Percentiles rank a stretch among this genome's conserved stretches.
Evolutionary conservation across 2,888 invertebrate species (phyloP).

Genomic region (Nephrocerus scutellatus): DNA sequence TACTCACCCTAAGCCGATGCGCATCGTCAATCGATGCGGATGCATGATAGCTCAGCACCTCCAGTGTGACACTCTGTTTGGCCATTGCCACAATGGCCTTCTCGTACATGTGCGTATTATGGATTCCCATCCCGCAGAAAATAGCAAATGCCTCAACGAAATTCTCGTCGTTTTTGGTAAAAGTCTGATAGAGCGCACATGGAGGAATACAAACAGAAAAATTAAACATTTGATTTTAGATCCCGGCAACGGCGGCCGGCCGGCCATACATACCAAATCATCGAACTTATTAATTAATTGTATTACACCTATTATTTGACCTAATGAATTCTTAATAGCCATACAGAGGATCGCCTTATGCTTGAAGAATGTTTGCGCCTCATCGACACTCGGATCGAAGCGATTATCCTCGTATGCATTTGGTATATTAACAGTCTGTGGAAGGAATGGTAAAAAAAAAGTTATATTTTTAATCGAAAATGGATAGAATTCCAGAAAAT

Average conservation of each 20-base stretch:
- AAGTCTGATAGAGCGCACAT: slow-evolving; percentile 48
- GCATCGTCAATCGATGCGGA: slow-evolving; percentile 87
- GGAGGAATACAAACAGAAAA: slow-evolving; percentile 1
- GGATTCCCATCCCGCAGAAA: slow-evolving; percentile 95
- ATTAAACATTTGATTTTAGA: background rate
- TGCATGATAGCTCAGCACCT: slow-evolving; percentile 89
- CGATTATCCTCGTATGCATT: slow-evolving; percentile 83
- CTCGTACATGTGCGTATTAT: slow-evolving; percentile 96
- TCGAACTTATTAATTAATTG: slow-evolving; percentile 90
- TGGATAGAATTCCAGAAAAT: no score
- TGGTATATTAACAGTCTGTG: slow-evolving; percentile 81
- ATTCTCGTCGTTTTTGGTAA: slow-evolving; percentile 93
- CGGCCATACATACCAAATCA: slow-evolving; percentile 54
- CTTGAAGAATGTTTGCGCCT: slow-evolving; percentile 75
- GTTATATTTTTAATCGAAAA: background rate
- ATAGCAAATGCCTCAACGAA: slow-evolving; percentile 96
- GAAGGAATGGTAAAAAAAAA: background rate
- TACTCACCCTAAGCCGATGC: slow-evolving; percentile 70
- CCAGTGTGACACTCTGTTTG: slow-evolving; percentile 90
- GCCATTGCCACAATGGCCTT: slow-evolving; percentile 93
- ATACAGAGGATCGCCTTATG: slow-evolving; percentile 89
- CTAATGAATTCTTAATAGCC: slow-evolving; percentile 90
- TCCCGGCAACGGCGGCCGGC: no score
- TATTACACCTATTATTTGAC: slow-evolving; percentile 88
- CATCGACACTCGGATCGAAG: slow-evolving; percentile 83